Evolutionary conservation across 2,113 vertebrate genomes (phyloP), one percentile per base, ranked within the genome.

Genomic region (Fregetta grallaria): DNA sequence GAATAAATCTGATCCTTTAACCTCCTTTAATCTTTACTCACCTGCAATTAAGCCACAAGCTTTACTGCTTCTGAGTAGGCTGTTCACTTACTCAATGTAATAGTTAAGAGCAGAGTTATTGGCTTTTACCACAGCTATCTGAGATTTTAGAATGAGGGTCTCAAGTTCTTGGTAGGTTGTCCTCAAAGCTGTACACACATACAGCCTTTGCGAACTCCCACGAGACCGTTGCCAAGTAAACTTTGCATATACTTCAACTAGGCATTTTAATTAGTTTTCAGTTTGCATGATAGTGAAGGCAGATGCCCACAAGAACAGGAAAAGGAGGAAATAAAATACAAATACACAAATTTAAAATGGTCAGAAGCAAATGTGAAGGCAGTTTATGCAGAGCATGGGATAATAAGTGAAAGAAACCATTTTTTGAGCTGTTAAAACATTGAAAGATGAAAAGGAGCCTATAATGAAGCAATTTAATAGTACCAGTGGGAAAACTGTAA

Each of bases 391-490:
- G 82, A 83, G 34, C 42, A 82, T 2, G 6, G 38, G 61, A 94
- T 76, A 65, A 87, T n/a, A 92, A 96, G 63, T 40, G 25, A 82
- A 73, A 86, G 25, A 47, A 95, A 82, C 13, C 58, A 61, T 92
- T 40, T 74, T 73, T 79, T 55, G 20, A 29, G 77, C 72, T 88
- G 18, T 88, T 96, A 89, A 88, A 92, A 91, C 7, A 11, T 47
- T 81, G 92, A 92, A 92, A 56, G 50, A 90, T 36, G 42, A 62
- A 73, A 90, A 96, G 83, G n/a, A 92, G 45, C 38, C 73, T 81
- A 36, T 96, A 95, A 96, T 94, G 88, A 94, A 95, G 74, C 77
- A 87, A 84, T 96, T 86, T 89, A 94, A 91, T 58, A 82, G 53
- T 27, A 93, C 91, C 94, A 75, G 53, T 89, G 86, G 91, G 94